Base-by-base conservation (phyloP, 2,797 vertebrate genomes). In the Syngnathus rostellatus region DNA sequence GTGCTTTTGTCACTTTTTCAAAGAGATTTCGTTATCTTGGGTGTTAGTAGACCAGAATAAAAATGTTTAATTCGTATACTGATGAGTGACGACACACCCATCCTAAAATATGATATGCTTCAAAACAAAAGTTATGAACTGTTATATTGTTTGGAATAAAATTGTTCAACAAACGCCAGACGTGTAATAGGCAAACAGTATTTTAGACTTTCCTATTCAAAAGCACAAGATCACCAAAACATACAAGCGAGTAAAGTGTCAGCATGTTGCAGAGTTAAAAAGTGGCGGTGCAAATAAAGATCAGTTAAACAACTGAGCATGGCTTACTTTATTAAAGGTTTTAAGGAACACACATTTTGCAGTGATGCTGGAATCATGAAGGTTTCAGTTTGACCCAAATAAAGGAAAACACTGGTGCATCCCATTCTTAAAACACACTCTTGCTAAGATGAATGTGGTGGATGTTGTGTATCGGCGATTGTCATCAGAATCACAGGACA, bases 271-370 rank as follows among this genome's bases (percentile, higher is more conserved):
- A 53, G n/a, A 43, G 23, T 40, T 21, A 9, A 59, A 59, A 59
- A 9, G 5, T 0, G 3, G 8, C 10, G 43, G 31, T 10, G 19
- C 3, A 17, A 77, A 58, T 2, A 1, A 69, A 70, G 57, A 31
- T 21, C 39, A 75, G 59, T 12, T 65, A 23, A 21, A 46, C 37
- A 50, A 54, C 40, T 62, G 45, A 71, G 59, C 68, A 81, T 69
- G 70, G 57, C 73, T 80, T 62, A 68, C 9, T 74, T 87, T 84
- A 83, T 82, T 83, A 77, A 85, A 85, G 81, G 70, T 73, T 77
- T 77, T 72, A 58, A 69, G 67, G 61, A 77, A 80, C 70, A 79
- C 72, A 78, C 65, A 74, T 76, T 61, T 68, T 69, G 68, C 72
- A 63, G 37, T 50, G 69, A 81, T 68, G 71, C 69, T 67, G 51